These are phyloP conservation scores for Pandemis corylana DNA, from an alignment of 2,888 invertebrate species.

Conservation along the genomic window DNA sequence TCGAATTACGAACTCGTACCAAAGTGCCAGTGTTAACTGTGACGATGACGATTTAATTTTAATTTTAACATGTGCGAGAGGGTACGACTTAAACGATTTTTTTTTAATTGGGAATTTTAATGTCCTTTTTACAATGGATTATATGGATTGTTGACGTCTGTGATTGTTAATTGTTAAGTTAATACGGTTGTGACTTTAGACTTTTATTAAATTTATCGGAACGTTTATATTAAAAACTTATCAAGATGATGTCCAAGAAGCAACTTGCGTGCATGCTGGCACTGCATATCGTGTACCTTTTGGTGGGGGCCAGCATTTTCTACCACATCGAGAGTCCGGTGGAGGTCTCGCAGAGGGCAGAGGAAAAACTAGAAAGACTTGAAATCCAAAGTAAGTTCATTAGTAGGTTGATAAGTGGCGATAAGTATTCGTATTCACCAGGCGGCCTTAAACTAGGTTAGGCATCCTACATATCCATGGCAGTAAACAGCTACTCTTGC, in stretches of 20 bases:
- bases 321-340: conserved; percentile 91
- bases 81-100: conserved; percentile 28
- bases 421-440: conserved; percentile 46
- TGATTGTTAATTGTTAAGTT: conserved; percentile 39
- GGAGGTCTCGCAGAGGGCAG: conserved; percentile 86
- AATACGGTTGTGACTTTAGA: conserved; percentile 38
- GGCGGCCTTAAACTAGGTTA: conserved; percentile 39
- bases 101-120: conserved; percentile 15
- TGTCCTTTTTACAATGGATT: conserved; percentile 25
- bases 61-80: conserved; percentile 36
- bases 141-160: conserved; percentile 34
- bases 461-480: conserved; percentile 32
- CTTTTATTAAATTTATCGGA: conserved; percentile 45
- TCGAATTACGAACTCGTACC: conserved; percentile 34
- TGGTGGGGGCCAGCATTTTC: conserved; percentile 94
- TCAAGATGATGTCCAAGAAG: conserved; percentile 91
- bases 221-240: conserved; percentile 55
- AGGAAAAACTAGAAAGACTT: conserved; percentile 86
- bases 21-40: conserved; percentile 35
- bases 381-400: conserved; percentile 88
- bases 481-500: conserved; percentile 23
- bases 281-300: conserved; percentile 90
- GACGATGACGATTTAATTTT: conserved; percentile 24
- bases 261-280: conserved; percentile 91
- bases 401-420: conserved; percentile 18